A percentile compares a stretch with the other conserved stretches of the same genome.
These are phyloP conservation scores for Aspidiotus rigidus DNA, from an alignment of 2,888 invertebrate species.

Conservation along the genomic window DNA sequence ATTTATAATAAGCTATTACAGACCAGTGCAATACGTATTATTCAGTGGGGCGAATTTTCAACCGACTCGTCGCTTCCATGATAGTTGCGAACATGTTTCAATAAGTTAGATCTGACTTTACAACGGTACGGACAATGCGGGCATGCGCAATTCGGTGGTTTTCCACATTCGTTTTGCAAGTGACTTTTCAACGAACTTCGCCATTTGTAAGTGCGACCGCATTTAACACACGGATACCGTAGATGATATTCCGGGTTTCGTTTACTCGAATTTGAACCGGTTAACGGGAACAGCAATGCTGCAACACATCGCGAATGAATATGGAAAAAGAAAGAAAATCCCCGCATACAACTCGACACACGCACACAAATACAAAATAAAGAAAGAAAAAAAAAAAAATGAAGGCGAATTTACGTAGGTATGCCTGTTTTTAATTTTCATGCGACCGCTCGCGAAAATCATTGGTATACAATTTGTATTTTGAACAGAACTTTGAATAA, in stretches of 20 bases:
- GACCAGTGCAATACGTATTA: too few species aligned
- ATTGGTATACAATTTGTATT: too few species aligned
- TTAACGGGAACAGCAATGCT: constrained; percentile 36
- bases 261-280: constrained; percentile 27
- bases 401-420: too few species aligned
- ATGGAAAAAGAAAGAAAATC: neutral
- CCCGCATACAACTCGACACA: neutral
- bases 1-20: too few species aligned
- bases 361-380: neutral
- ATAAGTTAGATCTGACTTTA: constrained; percentile 44
- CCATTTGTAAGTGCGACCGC: constrained; percentile 73
- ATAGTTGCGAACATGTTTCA: constrained; percentile 38
- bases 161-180: constrained; percentile 75
- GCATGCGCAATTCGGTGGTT: constrained; percentile 72
- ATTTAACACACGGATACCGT: constrained; percentile 48
- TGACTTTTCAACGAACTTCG: constrained; percentile 73
- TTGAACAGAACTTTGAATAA: too few species aligned
- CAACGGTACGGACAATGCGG: constrained; percentile 70
- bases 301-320: constrained; percentile 19
- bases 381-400: neutral
- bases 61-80: constrained; percentile 35
- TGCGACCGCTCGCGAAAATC: too few species aligned
- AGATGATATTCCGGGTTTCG: constrained; percentile 19
- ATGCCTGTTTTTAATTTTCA: neutral
- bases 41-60: too few species aligned